phyloP scores from a whole-genome alignment of 2,888 invertebrate genomes.

The Chamaedrilus cognettii region DNA sequence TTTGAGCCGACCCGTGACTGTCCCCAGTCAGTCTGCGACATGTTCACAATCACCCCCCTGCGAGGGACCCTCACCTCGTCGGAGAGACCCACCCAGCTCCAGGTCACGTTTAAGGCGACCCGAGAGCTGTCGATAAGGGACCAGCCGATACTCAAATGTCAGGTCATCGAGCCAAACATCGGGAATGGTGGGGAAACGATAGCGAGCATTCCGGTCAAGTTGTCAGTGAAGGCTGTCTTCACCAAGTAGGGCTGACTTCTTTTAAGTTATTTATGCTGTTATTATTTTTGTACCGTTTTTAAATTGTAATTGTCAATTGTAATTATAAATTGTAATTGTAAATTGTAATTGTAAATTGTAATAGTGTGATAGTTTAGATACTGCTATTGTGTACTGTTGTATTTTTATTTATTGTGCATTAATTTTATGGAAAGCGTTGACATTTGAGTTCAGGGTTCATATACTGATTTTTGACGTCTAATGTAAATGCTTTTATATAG shows the following conservation, averaged over 20 bases:
- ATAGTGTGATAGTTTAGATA: background rate
- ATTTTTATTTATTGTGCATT: too few relatives aligned
- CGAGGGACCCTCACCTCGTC: constrained; percentile 51
- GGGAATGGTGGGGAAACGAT: constrained; percentile 56
- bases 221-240: constrained; percentile 57
- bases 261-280: background rate
- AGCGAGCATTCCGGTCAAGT: constrained; percentile 60
- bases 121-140: constrained; percentile 56
- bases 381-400: too few relatives aligned
- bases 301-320: too few relatives aligned
- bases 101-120: constrained; percentile 54
- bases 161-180: constrained; percentile 57
- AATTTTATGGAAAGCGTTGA: too few relatives aligned
- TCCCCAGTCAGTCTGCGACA: constrained; percentile 47
- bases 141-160: constrained; percentile 55
- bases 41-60: constrained; percentile 54
- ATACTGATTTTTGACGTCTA: too few relatives aligned
- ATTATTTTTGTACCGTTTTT: too few relatives aligned
- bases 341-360: too few relatives aligned
- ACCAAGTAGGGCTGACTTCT: constrained; percentile 53
- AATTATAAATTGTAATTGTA: too few relatives aligned
- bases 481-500: too few relatives aligned
- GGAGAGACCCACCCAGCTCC: constrained; percentile 52
- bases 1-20: constrained; percentile 50
- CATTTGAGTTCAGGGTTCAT: too few relatives aligned